phyloP scores from a whole-genome alignment of 2,797 vertebrate species.

The Tachyglossus aculeatus region DNA sequence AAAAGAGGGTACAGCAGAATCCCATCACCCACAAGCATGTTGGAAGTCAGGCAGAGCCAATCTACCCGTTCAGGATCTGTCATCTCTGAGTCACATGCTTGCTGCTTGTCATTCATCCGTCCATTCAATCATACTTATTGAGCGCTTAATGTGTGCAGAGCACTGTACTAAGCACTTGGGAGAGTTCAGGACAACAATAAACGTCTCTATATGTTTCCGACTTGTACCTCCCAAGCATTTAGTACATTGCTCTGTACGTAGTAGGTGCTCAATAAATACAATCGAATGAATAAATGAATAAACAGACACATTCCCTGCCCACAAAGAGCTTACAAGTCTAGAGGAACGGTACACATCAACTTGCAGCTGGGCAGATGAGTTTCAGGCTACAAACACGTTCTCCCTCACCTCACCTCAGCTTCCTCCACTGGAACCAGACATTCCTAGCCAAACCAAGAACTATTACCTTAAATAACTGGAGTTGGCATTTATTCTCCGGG shows the following conservation, averaged over 20 bases:
- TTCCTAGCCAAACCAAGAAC: slow-evolving; percentile 41
- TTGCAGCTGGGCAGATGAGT: slow-evolving; percentile 30
- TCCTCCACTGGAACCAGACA: slow-evolving; percentile 37
- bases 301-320: no score
- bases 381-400: slow-evolving; percentile 44
- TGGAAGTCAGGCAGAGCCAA: slow-evolving; percentile 34
- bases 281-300: no score
- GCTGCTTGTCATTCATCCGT: slow-evolving; percentile 40
- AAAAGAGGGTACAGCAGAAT: slow-evolving; percentile 24
- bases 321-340: no score
- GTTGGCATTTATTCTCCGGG: slow-evolving; percentile 28
- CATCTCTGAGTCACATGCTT: slow-evolving; percentile 34
- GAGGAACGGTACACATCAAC: slow-evolving; percentile 2
- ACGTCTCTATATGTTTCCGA: no score
- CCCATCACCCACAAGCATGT: neutral
- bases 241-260: no score
- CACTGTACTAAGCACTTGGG: no score
- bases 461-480: slow-evolving; percentile 29
- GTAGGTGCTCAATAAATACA: no score
- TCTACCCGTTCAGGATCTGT: slow-evolving; percentile 33
- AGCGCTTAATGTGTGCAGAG: no score
- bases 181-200: no score
- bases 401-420: slow-evolving; percentile 49
- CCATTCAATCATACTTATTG: no score
- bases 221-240: no score